Conservation (phyloP, 2,797 vertebrate species). For the Neosilurus hyrtlii region DNA sequence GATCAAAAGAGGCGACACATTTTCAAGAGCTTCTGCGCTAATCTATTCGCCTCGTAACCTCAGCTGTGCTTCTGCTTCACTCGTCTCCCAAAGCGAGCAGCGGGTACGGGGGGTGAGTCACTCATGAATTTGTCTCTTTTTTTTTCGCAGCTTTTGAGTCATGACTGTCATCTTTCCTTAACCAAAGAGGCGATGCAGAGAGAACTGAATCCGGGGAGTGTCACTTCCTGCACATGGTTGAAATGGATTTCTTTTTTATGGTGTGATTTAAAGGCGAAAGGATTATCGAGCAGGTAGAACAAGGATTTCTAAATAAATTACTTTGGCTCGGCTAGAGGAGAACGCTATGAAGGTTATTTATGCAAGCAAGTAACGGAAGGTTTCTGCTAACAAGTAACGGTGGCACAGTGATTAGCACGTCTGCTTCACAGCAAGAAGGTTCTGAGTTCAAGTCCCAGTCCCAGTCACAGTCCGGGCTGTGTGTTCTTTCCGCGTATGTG, state of each 20-base stretch:
- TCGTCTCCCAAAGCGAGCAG: slow-evolving; percentile 7
- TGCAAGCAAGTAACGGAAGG: not conserved
- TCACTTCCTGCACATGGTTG: slow-evolving; percentile 17
- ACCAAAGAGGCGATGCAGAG: slow-evolving; percentile 14
- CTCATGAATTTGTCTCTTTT: slow-evolving; percentile 14
- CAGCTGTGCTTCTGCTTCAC: slow-evolving; percentile 23
- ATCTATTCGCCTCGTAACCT: slow-evolving; percentile 35
- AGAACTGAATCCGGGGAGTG: not conserved
- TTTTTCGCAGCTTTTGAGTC: slow-evolving; percentile 3
- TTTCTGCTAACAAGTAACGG: not conserved
- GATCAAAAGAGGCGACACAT: slow-evolving; percentile 29
- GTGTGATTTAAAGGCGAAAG: not conserved
- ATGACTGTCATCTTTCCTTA: slow-evolving; percentile 21
- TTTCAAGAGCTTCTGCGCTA: slow-evolving; percentile 31
- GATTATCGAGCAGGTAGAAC: not conserved
- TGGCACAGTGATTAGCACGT: no score
- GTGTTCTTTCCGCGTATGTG: no score
- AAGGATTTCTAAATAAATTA: not conserved
- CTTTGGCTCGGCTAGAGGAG: not conserved
- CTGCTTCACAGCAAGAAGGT: no score
- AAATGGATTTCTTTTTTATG: not conserved
- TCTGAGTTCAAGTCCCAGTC: no score
- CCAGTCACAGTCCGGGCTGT: no score
- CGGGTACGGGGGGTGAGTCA: slow-evolving; percentile 17
- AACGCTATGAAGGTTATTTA: not conserved